Evolutionary conservation across 2,797 vertebrate genomes (phyloP), one percentile per base, ranked within the genome.

Genomic region (Salarias fasciatus): DNA sequence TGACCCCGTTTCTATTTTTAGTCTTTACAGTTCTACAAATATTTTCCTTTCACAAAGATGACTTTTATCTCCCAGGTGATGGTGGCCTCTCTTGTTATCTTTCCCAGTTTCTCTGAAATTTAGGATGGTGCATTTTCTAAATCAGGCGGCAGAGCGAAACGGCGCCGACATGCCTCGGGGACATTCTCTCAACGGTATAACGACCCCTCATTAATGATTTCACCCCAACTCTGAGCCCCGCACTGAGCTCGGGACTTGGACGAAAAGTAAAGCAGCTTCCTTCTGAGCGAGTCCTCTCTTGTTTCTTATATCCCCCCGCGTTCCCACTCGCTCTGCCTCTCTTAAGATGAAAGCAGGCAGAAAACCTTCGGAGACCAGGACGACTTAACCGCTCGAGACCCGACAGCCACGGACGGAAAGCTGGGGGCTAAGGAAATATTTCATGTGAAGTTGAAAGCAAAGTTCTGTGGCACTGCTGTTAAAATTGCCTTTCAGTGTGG

Each of bases 341-440:
- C 42, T 57, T 36, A 54, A 84, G 80, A 89, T 88, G 67, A 89
- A 88, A 88, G 80, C 31, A 36, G 60, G 61, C 54, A 63, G 65
- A 82, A 78, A 79, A 43, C 48, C 81, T 60, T 77, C 65, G 65
- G 83, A 86, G 84, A 65, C 51, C 51, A 69, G 67, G 60, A 57
- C 29, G 57, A 70, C 53, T 81, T 62, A 67, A 77, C 40, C 37
- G 57, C 13, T 35, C 1, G 48, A 66, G 53, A 76, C n/a, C 58
- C 8, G 9, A 38, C 47, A 53, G 50, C 70, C 46, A 41, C 24
- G 35, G 62, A 77, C 7, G 12, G 47, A 59, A 44, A 68, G 54
- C 62, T 63, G 55, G 53, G 55, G 53, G 62, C 53, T 59, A 4
- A 30, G 48, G 55, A 83, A 69, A 77, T 72, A 51, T 75, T 80